Conservation (phyloP, 1,140 invertebrate species). For the Drosophila albomicans region DNA sequence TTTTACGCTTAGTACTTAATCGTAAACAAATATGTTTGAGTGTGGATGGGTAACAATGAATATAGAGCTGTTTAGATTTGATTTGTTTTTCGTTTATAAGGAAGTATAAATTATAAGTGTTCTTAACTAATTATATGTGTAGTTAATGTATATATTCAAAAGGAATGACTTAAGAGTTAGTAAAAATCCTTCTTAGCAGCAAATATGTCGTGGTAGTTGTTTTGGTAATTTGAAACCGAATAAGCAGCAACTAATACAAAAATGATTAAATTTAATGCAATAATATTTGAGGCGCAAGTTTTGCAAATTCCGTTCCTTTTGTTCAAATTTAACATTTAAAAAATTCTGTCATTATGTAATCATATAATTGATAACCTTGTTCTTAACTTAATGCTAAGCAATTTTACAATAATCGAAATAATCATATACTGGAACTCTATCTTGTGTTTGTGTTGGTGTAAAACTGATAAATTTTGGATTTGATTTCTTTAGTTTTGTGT, state of each 20-base stretch:
- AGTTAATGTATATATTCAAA: conserved; percentile 56
- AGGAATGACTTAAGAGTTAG: conserved; percentile 83
- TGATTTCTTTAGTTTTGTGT: conserved; percentile 54
- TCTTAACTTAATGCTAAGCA: conserved; percentile 64
- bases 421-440: conserved; percentile 48
- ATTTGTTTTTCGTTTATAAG: conserved; percentile 21
- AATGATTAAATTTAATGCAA: conserved; percentile 11
- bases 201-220: conserved; percentile 49
- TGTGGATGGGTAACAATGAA: conserved; percentile 46
- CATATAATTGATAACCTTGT: conserved; percentile 28
- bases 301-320: conserved; percentile 23
- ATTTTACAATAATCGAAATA: conserved; percentile 59
- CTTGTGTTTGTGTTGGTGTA: conserved; percentile 6
- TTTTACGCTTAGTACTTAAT: conserved; percentile 37
- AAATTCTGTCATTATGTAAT: conserved; percentile 50
- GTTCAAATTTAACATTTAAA: conserved; percentile 60
- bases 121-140: conserved; percentile 68
- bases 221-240: conserved; percentile 49
- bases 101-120: conserved; percentile 45
- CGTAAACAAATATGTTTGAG: conserved; percentile 30
- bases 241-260: conserved; percentile 34
- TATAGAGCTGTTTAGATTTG: conserved; percentile 14
- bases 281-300: conserved; percentile 26
- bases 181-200: conserved; percentile 75
- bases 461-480: conserved; percentile 42